phyloP scores from a whole-genome alignment of 1,140 invertebrate genomes.

The Drosophila pseudoananassae region DNA sequence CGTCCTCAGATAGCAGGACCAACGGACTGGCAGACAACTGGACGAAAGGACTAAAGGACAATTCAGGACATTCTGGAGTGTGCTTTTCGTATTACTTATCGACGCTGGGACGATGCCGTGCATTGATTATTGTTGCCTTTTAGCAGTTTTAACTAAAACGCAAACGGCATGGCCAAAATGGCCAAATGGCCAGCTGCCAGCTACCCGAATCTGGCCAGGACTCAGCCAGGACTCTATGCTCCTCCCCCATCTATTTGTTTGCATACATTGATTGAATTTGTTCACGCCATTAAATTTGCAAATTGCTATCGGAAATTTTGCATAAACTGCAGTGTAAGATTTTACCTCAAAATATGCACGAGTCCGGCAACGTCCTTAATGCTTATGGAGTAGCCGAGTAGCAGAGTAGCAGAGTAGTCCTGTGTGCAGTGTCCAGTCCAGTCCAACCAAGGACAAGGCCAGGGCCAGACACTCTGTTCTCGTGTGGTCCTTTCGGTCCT shows the following conservation, averaged over 20 bases:
- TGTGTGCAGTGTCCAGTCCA: constrained; percentile 13
- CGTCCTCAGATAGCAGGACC: constrained; percentile 53
- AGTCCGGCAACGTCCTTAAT: constrained; percentile 44
- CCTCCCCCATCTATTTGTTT: constrained; percentile 67
- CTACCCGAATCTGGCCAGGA: neutral
- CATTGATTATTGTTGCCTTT: constrained; percentile 78
- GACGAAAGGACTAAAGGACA: neutral
- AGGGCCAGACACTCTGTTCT: neutral
- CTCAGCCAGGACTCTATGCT: neutral
- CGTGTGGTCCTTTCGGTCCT: constrained; percentile 8
- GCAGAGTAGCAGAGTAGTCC: neutral
- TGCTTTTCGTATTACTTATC: constrained; percentile 66
- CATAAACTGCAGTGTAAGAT: constrained; percentile 75
- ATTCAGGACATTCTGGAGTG: constrained; percentile 7
- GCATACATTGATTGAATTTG: constrained; percentile 84
- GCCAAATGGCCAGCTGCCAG: constrained; percentile 3
- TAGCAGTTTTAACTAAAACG: constrained; percentile 71
- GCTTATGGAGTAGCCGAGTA: constrained; percentile 13
- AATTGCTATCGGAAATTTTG: constrained; percentile 83
- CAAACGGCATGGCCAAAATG: constrained; percentile 19
- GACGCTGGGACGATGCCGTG: constrained; percentile 54
- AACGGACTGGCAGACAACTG: constrained; percentile 1
- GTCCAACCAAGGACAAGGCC: constrained; percentile 43
- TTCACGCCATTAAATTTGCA: constrained; percentile 84
- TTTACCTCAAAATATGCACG: constrained; percentile 52